phyloP scores from a whole-genome alignment of 92 coral and sea anemone species.

The Nematostella vectensis region DNA sequence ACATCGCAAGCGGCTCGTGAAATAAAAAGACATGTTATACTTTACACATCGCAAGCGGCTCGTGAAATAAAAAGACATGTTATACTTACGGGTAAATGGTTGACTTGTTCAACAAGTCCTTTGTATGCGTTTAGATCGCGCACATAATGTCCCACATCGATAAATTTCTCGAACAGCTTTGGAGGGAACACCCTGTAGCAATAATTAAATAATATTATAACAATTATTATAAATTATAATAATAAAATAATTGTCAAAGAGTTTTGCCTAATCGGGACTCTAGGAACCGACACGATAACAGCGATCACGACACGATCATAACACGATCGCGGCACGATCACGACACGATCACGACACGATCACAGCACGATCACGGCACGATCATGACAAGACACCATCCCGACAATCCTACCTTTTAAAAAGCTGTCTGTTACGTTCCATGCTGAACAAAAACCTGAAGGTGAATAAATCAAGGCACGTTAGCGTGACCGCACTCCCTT shows the following conservation, averaged over 20 bases:
- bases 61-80: too few relatives aligned
- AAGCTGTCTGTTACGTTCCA: conserved; percentile 97
- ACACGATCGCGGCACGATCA: too few relatives aligned
- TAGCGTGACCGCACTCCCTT: neutral
- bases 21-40: too few relatives aligned
- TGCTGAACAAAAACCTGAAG: conserved; percentile 85
- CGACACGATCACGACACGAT: too few relatives aligned
- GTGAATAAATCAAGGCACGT: neutral
- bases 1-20: too few relatives aligned
- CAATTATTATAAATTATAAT: too few relatives aligned
- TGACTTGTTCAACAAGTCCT: conserved; percentile 67
- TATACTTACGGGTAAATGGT: conserved; percentile 61
- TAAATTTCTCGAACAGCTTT: conserved; percentile 80
- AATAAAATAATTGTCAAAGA: too few relatives aligned
- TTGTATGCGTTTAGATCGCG: conserved; percentile 81
- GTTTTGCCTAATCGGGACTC: neutral
- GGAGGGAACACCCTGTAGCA: conserved; percentile 83
- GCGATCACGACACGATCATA: too few relatives aligned
- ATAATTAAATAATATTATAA: too few relatives aligned
- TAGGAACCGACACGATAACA: neutral
- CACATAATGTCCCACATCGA: conserved; percentile 97
- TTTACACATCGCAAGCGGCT: neutral
- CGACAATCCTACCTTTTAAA: conserved; percentile 63
- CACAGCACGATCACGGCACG: too few relatives aligned
- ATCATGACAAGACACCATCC: too few relatives aligned